Evolutionary conservation across 2,888 invertebrate genomes (phyloP).

Genomic region (Allophyes oxyacanthae): DNA sequence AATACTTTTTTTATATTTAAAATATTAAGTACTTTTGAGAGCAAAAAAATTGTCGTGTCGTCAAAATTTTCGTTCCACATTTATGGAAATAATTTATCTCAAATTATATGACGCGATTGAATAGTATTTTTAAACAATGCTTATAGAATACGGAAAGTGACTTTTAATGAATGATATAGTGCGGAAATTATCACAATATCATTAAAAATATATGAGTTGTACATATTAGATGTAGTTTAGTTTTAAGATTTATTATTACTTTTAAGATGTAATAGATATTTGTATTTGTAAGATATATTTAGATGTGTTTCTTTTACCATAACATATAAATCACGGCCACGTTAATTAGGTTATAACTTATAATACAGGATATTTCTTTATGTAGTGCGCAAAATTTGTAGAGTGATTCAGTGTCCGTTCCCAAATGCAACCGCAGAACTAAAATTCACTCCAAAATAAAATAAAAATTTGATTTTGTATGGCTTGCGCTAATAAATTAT

Average conservation of each 20-base stretch:
- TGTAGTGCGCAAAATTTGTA: no score
- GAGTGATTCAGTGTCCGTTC: no score
- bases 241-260: slow-evolving; percentile 74
- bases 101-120: slow-evolving; percentile 32
- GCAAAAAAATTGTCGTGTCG: slow-evolving; percentile 25
- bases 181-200: slow-evolving; percentile 67
- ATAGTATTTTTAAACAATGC: slow-evolving; percentile 36
- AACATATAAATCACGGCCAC: slow-evolving; percentile 58
- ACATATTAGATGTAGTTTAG: slow-evolving; percentile 78
- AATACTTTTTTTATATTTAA: slow-evolving; percentile 49
- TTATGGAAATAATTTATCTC: slow-evolving; percentile 18
- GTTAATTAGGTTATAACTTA: slow-evolving; percentile 42
- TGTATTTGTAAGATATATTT: slow-evolving; percentile 83
- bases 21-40: slow-evolving; percentile 41
- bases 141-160: slow-evolving; percentile 38
- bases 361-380: no score
- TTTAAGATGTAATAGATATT: slow-evolving; percentile 75
- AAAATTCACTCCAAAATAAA: no score
- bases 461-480: no score
- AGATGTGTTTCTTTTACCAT: slow-evolving; percentile 85
- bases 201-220: slow-evolving; percentile 70
- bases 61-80: slow-evolving; percentile 13
- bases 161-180: slow-evolving; percentile 42
- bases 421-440: no score
- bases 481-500: no score